Evolutionary conservation across 2,888 invertebrate species (phyloP), one percentile per base, ranked within the genome.

Genomic region (Andrena minutula): DNA sequence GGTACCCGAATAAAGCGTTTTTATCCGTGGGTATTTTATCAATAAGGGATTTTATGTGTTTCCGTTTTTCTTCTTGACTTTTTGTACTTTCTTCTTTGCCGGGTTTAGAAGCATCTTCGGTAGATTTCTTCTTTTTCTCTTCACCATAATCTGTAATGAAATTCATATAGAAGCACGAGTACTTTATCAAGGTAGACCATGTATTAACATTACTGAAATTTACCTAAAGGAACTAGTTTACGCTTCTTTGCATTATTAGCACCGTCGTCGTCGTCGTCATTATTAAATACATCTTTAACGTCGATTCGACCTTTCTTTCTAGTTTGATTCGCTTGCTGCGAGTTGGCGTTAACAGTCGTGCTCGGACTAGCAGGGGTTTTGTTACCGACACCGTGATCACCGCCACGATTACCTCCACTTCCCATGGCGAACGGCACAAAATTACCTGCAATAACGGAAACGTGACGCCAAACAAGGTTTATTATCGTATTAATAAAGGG

Each of bases 11-110:
- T 86, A 99, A 95, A 91, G 98, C 98, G 84, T 97, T 98, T 95
- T 99, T 99, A 93, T 98, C 98, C 8, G 99, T 99, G 80, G 99
- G 99, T 93, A 99, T 99, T 95, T 98, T 98, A 94, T 99, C 99
- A 92, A 99, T 99, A 89, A 99, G 96, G 85, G 97, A 97, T 95
- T 99, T 99, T 90, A 99, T 99, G 94, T 98, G 97, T 91, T 98
- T 98, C 76, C 99, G 95, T 94, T 99, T 99, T 94, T 99, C 99
- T 94, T 99, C 99, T 80, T 97, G 97, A 73, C 96, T 95, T 93
- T 96, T 96, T 47, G 95, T 94, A 78, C 95, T 95, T 92, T 96
- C 96, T 92, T 97, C 95, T 92, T 95, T 95, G 92, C 95, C 94
- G 91, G 94, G 92, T 85, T 93, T 94, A 65, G 94, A 92, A 75